Evolutionary conservation across 1,140 invertebrate species (phyloP), one percentile per base, ranked within the genome.

Genomic region (Drosophila pruinosa): DNA sequence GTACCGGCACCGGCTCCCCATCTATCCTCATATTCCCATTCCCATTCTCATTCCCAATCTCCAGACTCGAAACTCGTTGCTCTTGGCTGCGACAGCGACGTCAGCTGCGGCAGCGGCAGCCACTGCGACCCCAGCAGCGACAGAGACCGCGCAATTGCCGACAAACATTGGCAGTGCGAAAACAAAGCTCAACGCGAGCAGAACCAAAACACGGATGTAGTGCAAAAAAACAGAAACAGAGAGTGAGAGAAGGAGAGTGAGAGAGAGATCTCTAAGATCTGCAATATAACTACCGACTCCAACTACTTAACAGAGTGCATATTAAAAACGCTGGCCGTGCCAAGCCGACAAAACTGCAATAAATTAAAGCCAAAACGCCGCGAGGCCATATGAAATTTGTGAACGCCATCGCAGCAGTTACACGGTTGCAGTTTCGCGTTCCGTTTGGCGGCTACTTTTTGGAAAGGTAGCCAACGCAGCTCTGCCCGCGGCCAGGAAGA

Each of bases 311-410:
- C 38, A 17, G 52, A 28, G 39, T 48, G 28, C 31, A 38, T 56
- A 79, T 68, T 68, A 75, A 75, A 67, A 67, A 65, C 47, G 52
- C 41, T 38, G 43, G 24, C 61, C 59, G 72, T 67, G 79, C 65
- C 61, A 77, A 81, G 79, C 83, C 82, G 88, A 88, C 88, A 90
- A 90, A 90, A 90, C 76, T 78, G 78, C 79, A 88, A 90, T 90
- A 90, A 90, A 90, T 90, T 90, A 90, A 71, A 57, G 62, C 78
- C 64, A 74, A 80, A 85, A 74, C 53, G 80, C 80, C 80, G 77
- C 80, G 81, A 77, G 80, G 62, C 69, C 62, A 53, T 82, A 79
- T 64, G 52, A 76, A 76, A 80, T 74, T 78, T 67, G 54, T 61
- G 57, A 81, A 78, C 69, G 69, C 62, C 74, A 77, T 65, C 56